Evolutionary conservation across 2,797 vertebrate genomes (phyloP).

Genomic region (Hylomyscus alleni): DNA sequence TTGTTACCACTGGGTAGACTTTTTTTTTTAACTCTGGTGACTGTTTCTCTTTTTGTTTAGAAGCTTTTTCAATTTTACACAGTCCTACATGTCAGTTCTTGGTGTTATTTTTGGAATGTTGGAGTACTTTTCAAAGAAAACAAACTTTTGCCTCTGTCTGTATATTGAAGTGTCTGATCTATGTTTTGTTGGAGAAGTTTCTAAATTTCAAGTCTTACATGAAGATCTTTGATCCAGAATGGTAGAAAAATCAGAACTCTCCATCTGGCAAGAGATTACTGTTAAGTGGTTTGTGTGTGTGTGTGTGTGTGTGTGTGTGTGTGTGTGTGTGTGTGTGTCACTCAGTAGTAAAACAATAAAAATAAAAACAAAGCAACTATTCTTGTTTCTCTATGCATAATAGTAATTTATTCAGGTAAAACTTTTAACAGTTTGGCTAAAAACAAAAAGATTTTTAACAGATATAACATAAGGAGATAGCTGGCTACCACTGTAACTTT

Average conservation of each 20-base stretch:
- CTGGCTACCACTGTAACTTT: not conserved
- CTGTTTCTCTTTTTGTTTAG: not conserved
- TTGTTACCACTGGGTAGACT: not conserved
- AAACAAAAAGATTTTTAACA: not conserved
- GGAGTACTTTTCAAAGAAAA: not conserved
- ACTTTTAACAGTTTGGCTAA: not conserved
- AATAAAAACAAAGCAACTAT: not conserved
- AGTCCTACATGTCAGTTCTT: not conserved
- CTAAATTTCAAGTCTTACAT: not conserved
- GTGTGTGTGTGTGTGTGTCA: not conserved
- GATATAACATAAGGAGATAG: not conserved
- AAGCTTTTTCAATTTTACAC: not conserved
- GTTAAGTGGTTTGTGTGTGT: not conserved
- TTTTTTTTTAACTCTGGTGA: not conserved
- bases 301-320: not conserved
- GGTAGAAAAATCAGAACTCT: not conserved
- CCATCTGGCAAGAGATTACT: not conserved
- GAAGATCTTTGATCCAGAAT: not conserved
- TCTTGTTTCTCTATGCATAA: not conserved
- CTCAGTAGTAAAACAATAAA: not conserved
- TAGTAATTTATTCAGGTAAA: not conserved
- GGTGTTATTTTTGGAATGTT: not conserved
- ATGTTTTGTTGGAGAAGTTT: not conserved
- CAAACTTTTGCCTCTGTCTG: not conserved
- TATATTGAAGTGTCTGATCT: not conserved